Evolutionary conservation across 1,140 invertebrate species (phyloP).

Genomic region (Adelges cooleyi): DNA sequence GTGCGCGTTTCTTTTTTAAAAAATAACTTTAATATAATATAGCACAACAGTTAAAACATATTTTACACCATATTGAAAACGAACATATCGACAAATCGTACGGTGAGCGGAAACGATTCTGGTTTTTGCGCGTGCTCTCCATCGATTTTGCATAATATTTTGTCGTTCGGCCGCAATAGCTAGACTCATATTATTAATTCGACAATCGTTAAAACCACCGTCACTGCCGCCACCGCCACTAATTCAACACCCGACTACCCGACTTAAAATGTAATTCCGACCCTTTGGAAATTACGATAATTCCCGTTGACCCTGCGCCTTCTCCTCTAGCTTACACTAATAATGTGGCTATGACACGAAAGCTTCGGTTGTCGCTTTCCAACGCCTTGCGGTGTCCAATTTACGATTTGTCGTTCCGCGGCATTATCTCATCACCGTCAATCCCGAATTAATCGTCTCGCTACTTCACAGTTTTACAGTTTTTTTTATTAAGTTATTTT

Average conservation of each 20-base stretch:
- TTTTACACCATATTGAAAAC: too few relatives aligned
- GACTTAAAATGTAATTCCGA: conserved; percentile 25
- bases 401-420: too few relatives aligned
- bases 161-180: conserved; percentile 15
- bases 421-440: too few relatives aligned
- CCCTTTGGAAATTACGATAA: conserved; percentile 22
- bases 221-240: not conserved
- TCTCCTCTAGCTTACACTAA: not conserved
- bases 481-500: too few relatives aligned
- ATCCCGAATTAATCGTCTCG: too few relatives aligned
- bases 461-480: too few relatives aligned
- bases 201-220: conserved; percentile 20
- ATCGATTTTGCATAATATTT: conserved; percentile 29
- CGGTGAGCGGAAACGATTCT: not conserved
- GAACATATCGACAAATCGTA: too few relatives aligned
- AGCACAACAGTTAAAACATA: too few relatives aligned
- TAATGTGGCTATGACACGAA: not conserved
- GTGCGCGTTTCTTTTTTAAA: too few relatives aligned
- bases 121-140: conserved; percentile 13
- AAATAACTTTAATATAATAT: too few relatives aligned
- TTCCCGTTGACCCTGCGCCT: not conserved
- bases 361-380: too few relatives aligned
- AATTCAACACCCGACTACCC: not conserved
- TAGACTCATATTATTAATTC: conserved; percentile 26
- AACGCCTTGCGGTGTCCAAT: too few relatives aligned